phyloP scores from a whole-genome alignment of 2,797 vertebrate species.

The Carapus acus region DNA sequence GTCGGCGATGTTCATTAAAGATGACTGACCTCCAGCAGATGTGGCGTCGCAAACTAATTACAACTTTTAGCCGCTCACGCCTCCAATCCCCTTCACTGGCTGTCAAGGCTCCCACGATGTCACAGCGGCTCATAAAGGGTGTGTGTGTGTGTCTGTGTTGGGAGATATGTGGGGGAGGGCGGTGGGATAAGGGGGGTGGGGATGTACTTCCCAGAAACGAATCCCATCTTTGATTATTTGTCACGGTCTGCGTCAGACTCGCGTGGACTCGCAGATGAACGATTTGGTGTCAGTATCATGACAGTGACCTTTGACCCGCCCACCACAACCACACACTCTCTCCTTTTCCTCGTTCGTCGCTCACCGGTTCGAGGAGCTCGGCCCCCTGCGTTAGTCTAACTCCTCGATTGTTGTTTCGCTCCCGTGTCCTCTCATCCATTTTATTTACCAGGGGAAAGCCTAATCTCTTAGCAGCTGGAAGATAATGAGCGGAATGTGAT shows the following conservation, averaged over 20 bases:
- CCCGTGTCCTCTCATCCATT: background rate
- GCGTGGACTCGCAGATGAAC: slow-evolving; percentile 14
- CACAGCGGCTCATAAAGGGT: no score
- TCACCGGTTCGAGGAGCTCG: slow-evolving; percentile 26
- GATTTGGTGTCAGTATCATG: slow-evolving; percentile 10
- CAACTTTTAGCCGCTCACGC: slow-evolving; percentile 49
- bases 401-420: background rate
- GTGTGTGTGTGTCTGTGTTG: no score
- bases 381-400: slow-evolving; percentile 4
- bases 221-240: slow-evolving; percentile 47
- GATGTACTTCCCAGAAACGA: slow-evolving; percentile 26
- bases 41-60: slow-evolving; percentile 63
- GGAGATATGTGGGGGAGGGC: no score
- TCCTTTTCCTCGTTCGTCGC: slow-evolving; percentile 13
- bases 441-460: slow-evolving; percentile 3
- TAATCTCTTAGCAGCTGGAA: background rate
- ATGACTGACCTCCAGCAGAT: slow-evolving; percentile 63
- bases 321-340: background rate
- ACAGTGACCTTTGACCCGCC: background rate
- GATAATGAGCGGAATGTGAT: background rate
- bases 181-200: no score
- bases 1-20: slow-evolving; percentile 66
- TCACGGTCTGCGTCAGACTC: slow-evolving; percentile 35
- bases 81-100: slow-evolving; percentile 37
- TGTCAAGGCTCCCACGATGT: no score